Evolutionary conservation across 2,888 invertebrate species (phyloP), one percentile per base, ranked within the genome.

Genomic region (Microplitis deprimator): DNA sequence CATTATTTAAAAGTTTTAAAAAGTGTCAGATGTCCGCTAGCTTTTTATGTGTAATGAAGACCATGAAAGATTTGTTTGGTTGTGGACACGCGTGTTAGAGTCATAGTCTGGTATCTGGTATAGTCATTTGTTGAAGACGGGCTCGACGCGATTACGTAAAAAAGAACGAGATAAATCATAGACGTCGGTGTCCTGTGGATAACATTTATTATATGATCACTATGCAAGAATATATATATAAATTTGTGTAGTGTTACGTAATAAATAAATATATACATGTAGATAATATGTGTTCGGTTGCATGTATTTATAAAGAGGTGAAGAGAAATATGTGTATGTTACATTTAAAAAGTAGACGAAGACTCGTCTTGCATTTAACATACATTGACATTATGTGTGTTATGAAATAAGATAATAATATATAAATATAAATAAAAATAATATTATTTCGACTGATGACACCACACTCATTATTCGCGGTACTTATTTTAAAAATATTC

Each of bases 181-280:
- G 75, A 75, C 39, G 71, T 69, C 68, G 50, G 62, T 68, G 73
- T 76, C 68, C 38, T 65, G 68, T 68, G 65, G 73, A 77, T 77
- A 72, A 73, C 64, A 76, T 79, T 77, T 76, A 77, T 79, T 79
- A 73, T 77, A 70, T 68, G 71, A 65, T 71, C 69, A 70, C 71
- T 38, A 38, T 60, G 67, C 67, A 67, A 67, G 65, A 62, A 76
- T 65, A 76, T 77, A 73, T 74, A 74, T 65, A 76, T 77, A 73
- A 70, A 74, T 74, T 76, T 75, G 72, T 62, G 20, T 8, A 73
- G 59, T 41, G 64, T 78, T 78, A 59, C 69, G 71, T 65, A 73
- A 73, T 59, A 59, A 65, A 73, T 50, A 50, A 50, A 50, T 50
- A 13, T 50, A 50, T 50, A 50, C 13, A 50, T 50, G 10, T 50